Evolutionary conservation across 1,140 invertebrate species (phyloP).

Genomic region (Bathynomus jamesi): DNA sequence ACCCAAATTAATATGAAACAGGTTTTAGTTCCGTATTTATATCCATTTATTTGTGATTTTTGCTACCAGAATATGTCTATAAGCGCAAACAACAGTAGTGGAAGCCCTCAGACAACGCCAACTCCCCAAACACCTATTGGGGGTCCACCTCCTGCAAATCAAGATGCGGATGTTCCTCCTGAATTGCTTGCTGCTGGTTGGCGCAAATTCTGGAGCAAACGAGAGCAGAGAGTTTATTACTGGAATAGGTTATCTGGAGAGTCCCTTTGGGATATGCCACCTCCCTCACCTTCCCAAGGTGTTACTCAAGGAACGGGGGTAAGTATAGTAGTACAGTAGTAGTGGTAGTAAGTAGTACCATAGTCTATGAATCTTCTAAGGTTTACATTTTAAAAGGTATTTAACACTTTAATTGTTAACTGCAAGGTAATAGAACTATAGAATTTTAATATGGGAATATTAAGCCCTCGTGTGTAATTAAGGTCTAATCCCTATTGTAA

Average conservation of each 20-base stretch:
- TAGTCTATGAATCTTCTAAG: no score
- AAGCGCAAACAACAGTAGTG: not conserved
- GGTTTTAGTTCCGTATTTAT: no score
- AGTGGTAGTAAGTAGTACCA: no score
- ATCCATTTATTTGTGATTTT: no score
- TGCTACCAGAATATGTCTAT: not conserved
- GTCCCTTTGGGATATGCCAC: constrained; percentile 86
- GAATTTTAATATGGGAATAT: no score
- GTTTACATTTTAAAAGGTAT: no score
- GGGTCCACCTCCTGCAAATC: constrained; percentile 8
- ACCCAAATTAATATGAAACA: no score
- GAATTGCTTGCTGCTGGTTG: constrained; percentile 87
- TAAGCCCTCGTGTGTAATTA: no score
- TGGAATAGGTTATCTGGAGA: constrained; percentile 93
- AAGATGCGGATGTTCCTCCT: constrained; percentile 60
- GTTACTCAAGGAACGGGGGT: constrained; percentile 11
- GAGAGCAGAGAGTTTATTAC: constrained; percentile 89
- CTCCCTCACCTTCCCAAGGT: constrained; percentile 40
- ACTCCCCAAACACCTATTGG: constrained; percentile 25
- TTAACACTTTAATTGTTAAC: no score
- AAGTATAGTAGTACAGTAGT: not conserved
- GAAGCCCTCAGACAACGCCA: constrained; percentile 14
- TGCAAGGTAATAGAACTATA: no score
- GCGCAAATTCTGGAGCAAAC: constrained; percentile 93
- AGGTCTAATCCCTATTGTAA: no score